Conservation (phyloP, 2,113 vertebrate genomes). For the Collichthys lucidus region DNA sequence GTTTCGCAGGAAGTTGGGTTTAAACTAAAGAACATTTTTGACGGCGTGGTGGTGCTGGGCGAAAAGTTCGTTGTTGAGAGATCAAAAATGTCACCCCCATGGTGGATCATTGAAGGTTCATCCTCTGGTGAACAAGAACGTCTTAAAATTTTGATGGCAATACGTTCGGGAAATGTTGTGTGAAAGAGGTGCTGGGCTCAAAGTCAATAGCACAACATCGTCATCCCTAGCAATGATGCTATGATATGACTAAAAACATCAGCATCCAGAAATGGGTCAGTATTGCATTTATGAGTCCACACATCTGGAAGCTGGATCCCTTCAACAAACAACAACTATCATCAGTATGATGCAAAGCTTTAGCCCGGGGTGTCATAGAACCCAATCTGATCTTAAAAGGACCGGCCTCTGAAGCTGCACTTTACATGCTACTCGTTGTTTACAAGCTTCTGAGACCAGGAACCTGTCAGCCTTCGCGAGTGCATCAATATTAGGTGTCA, state of each 20-base stretch:
- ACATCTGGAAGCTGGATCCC: neutral
- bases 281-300: neutral
- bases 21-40: neutral
- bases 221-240: no score
- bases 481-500: no score
- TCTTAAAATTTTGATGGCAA: neutral
- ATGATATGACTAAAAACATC: neutral
- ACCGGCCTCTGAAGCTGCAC: no score
- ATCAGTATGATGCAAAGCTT: slow-evolving; percentile 3
- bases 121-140: neutral
- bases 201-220: neutral
- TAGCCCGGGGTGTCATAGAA: no score
- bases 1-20: neutral
- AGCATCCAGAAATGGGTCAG: neutral
- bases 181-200: neutral
- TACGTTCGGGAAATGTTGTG: neutral
- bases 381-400: no score
- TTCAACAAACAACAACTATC: slow-evolving; percentile 17
- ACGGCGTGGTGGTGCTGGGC: neutral
- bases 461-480: no score
- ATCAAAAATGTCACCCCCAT: neutral
- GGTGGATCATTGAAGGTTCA: neutral
- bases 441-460: no score
- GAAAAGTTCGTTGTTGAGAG: neutral
- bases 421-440: no score